These are phyloP conservation scores for Callyntrura guangdongensis DNA, from an alignment of 2,888 invertebrate genomes.

Conservation along the genomic window DNA sequence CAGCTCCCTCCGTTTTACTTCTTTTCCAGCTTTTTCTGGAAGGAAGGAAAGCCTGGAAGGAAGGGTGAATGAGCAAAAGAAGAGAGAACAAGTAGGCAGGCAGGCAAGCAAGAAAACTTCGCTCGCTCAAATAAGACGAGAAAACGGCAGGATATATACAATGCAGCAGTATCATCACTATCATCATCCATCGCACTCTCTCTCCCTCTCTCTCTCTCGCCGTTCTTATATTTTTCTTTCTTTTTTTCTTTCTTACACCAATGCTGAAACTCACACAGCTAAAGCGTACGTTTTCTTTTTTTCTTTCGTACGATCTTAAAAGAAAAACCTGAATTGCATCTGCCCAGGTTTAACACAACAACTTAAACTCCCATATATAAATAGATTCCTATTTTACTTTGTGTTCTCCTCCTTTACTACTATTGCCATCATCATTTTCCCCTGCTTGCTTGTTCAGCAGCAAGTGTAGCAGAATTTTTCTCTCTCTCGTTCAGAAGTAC, in stretches of 20 bases:
- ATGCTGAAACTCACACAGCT: constrained; percentile 37
- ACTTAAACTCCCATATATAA: constrained; percentile 30
- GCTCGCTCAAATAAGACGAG: constrained; percentile 21
- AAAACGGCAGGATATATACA: constrained; percentile 39
- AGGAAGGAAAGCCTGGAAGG: constrained; percentile 70
- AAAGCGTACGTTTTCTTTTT: constrained; percentile 39
- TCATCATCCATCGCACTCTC: constrained; percentile 20
- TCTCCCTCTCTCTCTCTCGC: constrained; percentile 28
- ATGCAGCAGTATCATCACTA: constrained; percentile 59
- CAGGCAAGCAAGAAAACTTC: constrained; percentile 40
- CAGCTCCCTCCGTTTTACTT: constrained; percentile 10
- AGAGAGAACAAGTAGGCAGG: constrained; percentile 33
- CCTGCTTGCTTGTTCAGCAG: constrained; percentile 48
- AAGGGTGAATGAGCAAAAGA: constrained; percentile 57
- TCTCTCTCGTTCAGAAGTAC: constrained; percentile 39
- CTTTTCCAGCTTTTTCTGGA: constrained; percentile 56
- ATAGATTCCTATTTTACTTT: neutral
- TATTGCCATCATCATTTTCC: constrained; percentile 23
- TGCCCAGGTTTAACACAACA: constrained; percentile 14
- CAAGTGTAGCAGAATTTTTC: constrained; percentile 45
- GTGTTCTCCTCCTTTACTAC: neutral
- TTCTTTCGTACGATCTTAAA: constrained; percentile 21
- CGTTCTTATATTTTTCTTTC: neutral
- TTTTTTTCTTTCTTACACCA: constrained; percentile 29
- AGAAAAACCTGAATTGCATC: constrained; percentile 37